Evolutionary conservation across 2,797 vertebrate species (phyloP), one percentile per base, ranked within the genome.

Genomic region (Myotis planiceps): DNA sequence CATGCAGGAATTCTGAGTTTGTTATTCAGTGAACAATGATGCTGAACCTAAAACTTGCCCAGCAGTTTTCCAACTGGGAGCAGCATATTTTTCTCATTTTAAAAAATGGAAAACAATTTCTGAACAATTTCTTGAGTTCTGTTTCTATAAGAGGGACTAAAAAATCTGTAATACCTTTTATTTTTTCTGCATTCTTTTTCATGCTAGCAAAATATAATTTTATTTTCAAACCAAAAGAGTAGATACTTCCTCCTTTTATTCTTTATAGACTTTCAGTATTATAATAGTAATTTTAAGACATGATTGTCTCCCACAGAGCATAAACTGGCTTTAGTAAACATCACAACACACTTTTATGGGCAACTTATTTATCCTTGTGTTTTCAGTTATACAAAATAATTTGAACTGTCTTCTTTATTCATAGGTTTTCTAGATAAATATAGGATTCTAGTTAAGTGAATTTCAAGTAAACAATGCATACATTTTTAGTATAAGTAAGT

Each of bases 141-240:
- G 71, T 68, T 88, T 95, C 89, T 96, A 58, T 84, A 91, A 79
- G 0, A 66, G 8, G 18, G 75, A 96, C 68, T 83, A 34, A 90
- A 97, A 98, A 90, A 51, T 45, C 9, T 9, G 42, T 0, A 75
- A 9, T 32, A 0, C 6, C 45, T 96, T 96, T 91, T 58, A 27
- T 87, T 97, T 97, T 97, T 92, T 27, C n/a, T 96, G 2, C 15
- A 72, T 92, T 96, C 32, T 95, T 96, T 97, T 95, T 96, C 93
- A 94, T 47, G 78, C 9, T 90, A 92, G 34, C 37, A 87, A 92
- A 95, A 88, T 96, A 90, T 79, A 94, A 97, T 96, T 97, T 93
- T 32, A 93, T 96, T 98, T 98, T 97, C 86, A 93, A 94, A 69
- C 21, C 53, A 91, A 96, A 90, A 80, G 65, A 89, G 88, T 60